Evolutionary conservation across 2,797 vertebrate genomes (phyloP).

Genomic region (Gymnodraco acuticeps): DNA sequence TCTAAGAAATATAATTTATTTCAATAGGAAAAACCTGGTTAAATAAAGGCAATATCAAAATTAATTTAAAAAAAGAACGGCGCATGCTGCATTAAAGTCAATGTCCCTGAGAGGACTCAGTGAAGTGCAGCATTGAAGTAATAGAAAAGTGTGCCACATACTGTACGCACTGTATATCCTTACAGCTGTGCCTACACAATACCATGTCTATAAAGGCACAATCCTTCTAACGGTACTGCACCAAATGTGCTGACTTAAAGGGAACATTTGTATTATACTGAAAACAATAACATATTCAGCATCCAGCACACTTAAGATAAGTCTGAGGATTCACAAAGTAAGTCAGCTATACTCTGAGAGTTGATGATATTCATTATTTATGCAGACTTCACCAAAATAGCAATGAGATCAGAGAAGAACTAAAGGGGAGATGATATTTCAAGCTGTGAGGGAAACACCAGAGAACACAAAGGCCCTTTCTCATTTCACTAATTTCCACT

Average conservation of each 20-base stretch:
- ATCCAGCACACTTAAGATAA: conserved; percentile 22
- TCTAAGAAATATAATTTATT: no score
- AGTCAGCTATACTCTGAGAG: conserved; percentile 36
- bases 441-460: conserved; percentile 47
- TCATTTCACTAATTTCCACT: no score
- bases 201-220: background rate
- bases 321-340: conserved; percentile 24
- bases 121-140: conserved; percentile 33
- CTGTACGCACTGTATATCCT: conserved; percentile 6
- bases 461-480: conserved; percentile 32
- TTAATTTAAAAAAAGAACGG: background rate
- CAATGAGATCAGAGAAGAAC: conserved; percentile 39
- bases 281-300: conserved; percentile 1
- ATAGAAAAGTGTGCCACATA: conserved; percentile 47
- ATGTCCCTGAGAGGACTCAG: conserved; percentile 19
- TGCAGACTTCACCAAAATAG: conserved; percentile 55
- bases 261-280: conserved; percentile 15
- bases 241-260: conserved; percentile 33
- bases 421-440: conserved; percentile 32
- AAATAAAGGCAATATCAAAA: no score
- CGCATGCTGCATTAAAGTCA: background rate
- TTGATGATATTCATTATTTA: conserved; percentile 57
- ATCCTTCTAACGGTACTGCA: background rate
- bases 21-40: no score
- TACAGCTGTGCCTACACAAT: conserved; percentile 22